phyloP scores from a whole-genome alignment of 37 sponge, comb jelly and placozoan species.

The Ianthella basta region DNA sequence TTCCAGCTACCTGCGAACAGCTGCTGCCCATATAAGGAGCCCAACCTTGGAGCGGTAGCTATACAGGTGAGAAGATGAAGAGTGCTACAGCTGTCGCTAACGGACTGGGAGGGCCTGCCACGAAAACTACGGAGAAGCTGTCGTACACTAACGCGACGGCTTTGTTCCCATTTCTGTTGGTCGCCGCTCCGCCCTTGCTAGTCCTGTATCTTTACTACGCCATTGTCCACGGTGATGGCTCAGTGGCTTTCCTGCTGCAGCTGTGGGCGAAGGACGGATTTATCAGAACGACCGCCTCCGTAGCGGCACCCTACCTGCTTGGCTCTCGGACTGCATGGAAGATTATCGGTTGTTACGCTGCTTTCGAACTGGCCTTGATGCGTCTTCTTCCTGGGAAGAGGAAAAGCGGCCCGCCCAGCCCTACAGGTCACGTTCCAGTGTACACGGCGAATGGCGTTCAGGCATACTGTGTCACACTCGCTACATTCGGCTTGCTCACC shows the following conservation, averaged over 20 bases:
- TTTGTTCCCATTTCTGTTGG: constrained; percentile 44
- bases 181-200: constrained; percentile 58
- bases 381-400: constrained; percentile 53
- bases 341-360: constrained; percentile 42
- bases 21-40: no score
- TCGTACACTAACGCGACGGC: constrained; percentile 58
- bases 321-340: constrained; percentile 58
- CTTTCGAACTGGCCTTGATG: constrained; percentile 71
- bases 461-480: constrained; percentile 43
- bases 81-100: no score
- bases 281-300: not conserved
- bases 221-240: constrained; percentile 55
- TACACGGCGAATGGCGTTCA: constrained; percentile 74
- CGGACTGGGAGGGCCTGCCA: not conserved
- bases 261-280: constrained; percentile 7
- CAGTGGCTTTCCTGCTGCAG: constrained; percentile 22
- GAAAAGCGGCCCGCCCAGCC: constrained; percentile 51
- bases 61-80: no score
- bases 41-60: no score
- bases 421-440: constrained; percentile 63
- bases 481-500: constrained; percentile 32
- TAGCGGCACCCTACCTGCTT: constrained; percentile 36
- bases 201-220: constrained; percentile 65
- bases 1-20: no score
- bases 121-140: not conserved